phyloP scores from a whole-genome alignment of 2,888 invertebrate species.

The Tipula helvola region DNA sequence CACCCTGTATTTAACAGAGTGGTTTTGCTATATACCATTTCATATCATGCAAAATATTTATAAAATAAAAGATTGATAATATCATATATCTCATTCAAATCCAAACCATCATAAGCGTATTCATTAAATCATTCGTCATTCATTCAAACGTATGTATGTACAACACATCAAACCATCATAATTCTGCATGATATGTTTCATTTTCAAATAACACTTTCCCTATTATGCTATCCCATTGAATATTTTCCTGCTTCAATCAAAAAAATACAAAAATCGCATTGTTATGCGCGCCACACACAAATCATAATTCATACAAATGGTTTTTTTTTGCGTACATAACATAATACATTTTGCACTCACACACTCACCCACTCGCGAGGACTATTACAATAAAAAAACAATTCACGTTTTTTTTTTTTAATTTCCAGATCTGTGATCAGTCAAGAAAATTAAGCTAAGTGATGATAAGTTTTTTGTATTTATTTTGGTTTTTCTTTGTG shows the following conservation, averaged over 20 bases:
- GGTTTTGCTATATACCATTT: neutral
- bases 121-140: slow-evolving; percentile 4
- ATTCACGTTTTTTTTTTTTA: neutral
- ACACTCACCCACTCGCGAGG: neutral
- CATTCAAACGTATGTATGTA: neutral
- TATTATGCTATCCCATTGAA: neutral
- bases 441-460: neutral
- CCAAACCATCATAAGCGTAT: neutral
- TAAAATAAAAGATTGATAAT: neutral
- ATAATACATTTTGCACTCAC: neutral
- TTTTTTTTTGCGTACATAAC: neutral
- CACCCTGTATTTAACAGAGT: neutral
- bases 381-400: neutral
- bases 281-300: neutral
- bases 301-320: neutral
- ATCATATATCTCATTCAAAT: neutral
- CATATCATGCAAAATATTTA: neutral
- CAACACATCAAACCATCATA: neutral
- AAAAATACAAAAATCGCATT: neutral
- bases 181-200: no score
- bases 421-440: neutral
- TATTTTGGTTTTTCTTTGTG: neutral
- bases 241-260: neutral
- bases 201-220: no score
- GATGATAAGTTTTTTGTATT: neutral